A percentile compares a stretch with the other conserved stretches of the same genome.
Evolutionary conservation across 2,797 vertebrate species (phyloP).

Genomic region (Danio albolineatus): DNA sequence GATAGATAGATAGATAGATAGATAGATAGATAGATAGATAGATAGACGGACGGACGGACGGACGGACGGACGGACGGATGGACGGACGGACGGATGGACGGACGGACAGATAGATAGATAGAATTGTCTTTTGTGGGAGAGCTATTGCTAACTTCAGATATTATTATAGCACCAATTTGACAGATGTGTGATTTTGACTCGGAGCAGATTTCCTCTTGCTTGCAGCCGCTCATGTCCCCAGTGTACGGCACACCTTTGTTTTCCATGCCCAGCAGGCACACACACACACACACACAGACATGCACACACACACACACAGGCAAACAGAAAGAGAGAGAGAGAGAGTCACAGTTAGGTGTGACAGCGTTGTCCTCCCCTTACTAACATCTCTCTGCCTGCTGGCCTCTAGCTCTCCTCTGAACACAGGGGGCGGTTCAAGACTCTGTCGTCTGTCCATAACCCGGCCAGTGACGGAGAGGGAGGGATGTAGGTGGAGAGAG

Average conservation of each 20-base stretch:
- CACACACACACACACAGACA: neutral
- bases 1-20: too few relatives aligned
- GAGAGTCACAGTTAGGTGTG: conserved; percentile 38
- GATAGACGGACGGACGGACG: too few relatives aligned
- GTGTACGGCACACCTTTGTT: conserved; percentile 51
- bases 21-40: too few relatives aligned
- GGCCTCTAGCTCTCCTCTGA: conserved; percentile 44
- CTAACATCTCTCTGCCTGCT: conserved; percentile 39
- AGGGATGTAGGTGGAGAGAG: conserved; percentile 72
- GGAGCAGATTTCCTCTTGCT: conserved; percentile 40
- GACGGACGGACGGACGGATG: too few relatives aligned
- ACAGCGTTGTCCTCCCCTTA: conserved; percentile 33
- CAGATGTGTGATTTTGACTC: conserved; percentile 22
- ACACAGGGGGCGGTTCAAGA: conserved; percentile 45
- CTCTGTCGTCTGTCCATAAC: conserved; percentile 64
- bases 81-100: too few relatives aligned
- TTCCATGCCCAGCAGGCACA: conserved; percentile 22
- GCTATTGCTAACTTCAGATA: conserved; percentile 6
- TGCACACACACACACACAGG: neutral
- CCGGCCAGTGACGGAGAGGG: conserved; percentile 82
- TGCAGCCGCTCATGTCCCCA: conserved; percentile 33
- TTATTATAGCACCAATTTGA: neutral
- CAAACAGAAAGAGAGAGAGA: conserved; percentile 8
- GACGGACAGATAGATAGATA: too few relatives aligned
- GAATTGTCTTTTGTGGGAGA: neutral